phyloP scores from a whole-genome alignment of 2,888 invertebrate genomes.

The Meganola albula region DNA sequence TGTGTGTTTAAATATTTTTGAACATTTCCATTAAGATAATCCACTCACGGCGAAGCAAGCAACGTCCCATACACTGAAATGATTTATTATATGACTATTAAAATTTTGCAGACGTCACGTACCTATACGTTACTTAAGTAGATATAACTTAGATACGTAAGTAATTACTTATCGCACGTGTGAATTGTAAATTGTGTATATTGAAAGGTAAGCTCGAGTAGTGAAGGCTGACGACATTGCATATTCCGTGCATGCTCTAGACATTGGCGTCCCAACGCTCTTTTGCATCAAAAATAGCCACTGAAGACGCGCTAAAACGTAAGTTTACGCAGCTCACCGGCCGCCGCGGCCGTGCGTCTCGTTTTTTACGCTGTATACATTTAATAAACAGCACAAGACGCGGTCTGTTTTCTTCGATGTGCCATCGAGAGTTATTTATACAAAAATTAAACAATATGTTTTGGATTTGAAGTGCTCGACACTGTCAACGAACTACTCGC shows the following conservation, averaged over 20 bases:
- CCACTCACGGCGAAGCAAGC: too few relatives aligned
- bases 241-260: conserved; percentile 77
- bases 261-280: conserved; percentile 74
- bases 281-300: conserved; percentile 77
- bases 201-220: conserved; percentile 36
- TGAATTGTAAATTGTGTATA: conserved; percentile 17
- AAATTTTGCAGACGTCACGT: conserved; percentile 3
- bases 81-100: background rate
- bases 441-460: conserved; percentile 41
- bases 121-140: conserved; percentile 3
- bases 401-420: conserved; percentile 25
- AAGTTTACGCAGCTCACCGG: conserved; percentile 66
- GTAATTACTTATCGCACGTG: conserved; percentile 17
- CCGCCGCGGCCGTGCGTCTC: conserved; percentile 53
- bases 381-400: conserved; percentile 29
- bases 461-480: conserved; percentile 21
- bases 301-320: conserved; percentile 66
- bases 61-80: conserved; percentile 16
- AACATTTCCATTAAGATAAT: too few relatives aligned
- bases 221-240: conserved; percentile 72
- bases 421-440: conserved; percentile 31
- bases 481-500: conserved; percentile 69
- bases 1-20: too few relatives aligned
- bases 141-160: conserved; percentile 10
- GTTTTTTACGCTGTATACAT: conserved; percentile 29